Conservation (phyloP, 2,888 invertebrate species). For the Endotricha flammealis region DNA sequence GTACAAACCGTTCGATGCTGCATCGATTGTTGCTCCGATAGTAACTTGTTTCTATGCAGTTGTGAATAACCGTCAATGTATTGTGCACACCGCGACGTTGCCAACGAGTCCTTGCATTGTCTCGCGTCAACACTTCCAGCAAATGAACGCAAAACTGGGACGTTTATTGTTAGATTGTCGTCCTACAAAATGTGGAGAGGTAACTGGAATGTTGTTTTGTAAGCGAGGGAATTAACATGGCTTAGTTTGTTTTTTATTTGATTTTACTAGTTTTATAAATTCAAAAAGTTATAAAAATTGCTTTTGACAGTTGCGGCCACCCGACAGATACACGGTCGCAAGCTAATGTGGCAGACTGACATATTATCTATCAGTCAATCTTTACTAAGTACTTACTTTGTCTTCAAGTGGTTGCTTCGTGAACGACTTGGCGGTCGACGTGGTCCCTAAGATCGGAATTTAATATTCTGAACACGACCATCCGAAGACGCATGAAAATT, state of each 20-base stretch:
- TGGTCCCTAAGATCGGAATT: too few relatives aligned
- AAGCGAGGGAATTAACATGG: neutral
- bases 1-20: neutral
- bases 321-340: too few relatives aligned
- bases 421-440: too few relatives aligned
- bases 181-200: slow-evolving; percentile 13
- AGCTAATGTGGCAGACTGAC: too few relatives aligned
- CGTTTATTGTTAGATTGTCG: slow-evolving; percentile 49
- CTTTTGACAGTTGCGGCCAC: too few relatives aligned
- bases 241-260: neutral
- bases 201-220: slow-evolving; percentile 6
- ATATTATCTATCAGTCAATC: too few relatives aligned
- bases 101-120: slow-evolving; percentile 46
- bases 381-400: too few relatives aligned
- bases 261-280: too few relatives aligned
- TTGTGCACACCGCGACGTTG: slow-evolving; percentile 36
- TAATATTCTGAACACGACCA: too few relatives aligned
- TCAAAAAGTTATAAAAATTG: too few relatives aligned
- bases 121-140: slow-evolving; percentile 52
- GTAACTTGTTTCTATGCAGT: slow-evolving; percentile 6
- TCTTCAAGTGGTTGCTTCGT: too few relatives aligned
- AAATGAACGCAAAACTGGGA: slow-evolving; percentile 48
- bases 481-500: too few relatives aligned
- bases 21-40: slow-evolving; percentile 8
- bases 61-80: slow-evolving; percentile 32